These are phyloP conservation scores for Drosophila quinaria DNA, from an alignment of 2,888 invertebrate species.

Conservation along the genomic window DNA sequence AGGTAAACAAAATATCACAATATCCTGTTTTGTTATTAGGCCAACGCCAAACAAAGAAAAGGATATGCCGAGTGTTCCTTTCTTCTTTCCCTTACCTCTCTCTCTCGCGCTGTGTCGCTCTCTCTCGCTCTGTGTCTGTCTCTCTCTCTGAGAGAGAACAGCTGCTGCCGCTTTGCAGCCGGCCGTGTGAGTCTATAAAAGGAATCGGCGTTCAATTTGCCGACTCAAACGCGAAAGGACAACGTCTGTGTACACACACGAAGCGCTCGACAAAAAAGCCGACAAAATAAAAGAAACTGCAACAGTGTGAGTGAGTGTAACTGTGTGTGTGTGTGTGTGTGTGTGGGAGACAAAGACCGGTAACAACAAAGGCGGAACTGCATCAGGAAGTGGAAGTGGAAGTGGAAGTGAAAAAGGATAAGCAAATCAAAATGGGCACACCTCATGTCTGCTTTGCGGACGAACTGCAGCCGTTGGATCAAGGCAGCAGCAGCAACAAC, in stretches of 20 bases:
- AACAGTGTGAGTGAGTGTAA: not conserved
- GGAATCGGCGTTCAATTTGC: constrained; percentile 72
- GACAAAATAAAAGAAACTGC: constrained; percentile 26
- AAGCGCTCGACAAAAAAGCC: constrained; percentile 49
- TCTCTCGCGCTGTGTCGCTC: not conserved
- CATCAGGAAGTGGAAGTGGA: constrained; percentile 22
- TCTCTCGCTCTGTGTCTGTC: not conserved
- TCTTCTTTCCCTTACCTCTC: not conserved
- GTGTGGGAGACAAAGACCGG: constrained; percentile 61
- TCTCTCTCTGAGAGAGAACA: constrained; percentile 5
- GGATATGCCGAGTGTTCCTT: constrained; percentile 4
- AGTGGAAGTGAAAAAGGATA: constrained; percentile 2
- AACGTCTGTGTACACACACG: constrained; percentile 66
- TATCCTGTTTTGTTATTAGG: constrained; percentile 53
- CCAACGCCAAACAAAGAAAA: constrained; percentile 19
- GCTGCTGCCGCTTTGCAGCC: constrained; percentile 40
- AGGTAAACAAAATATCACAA: constrained; percentile 56
- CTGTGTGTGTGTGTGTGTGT: constrained; percentile 20
- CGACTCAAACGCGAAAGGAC: constrained; percentile 82
- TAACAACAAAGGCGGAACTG: constrained; percentile 58
- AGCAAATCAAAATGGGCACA: constrained; percentile 59
- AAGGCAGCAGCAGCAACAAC: constrained; percentile 30
- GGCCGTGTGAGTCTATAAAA: constrained; percentile 80
- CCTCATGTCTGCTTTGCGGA: constrained; percentile 81
- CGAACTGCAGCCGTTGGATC: constrained; percentile 57